Base-by-base conservation (phyloP, 2,797 vertebrate species). In the Alca torda region DNA sequence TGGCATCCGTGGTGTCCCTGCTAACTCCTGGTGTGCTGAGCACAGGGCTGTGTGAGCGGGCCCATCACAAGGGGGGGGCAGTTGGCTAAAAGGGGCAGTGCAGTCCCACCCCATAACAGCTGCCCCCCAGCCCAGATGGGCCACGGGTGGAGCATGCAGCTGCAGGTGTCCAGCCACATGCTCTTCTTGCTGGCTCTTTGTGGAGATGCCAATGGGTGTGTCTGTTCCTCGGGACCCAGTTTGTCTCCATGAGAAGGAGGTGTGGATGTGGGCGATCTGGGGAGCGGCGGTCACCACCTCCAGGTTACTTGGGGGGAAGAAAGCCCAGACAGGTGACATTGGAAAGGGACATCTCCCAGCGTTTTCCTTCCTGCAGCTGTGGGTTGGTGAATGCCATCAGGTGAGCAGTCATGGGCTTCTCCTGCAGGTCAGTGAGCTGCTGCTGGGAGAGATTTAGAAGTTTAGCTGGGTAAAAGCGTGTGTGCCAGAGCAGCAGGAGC, bases 1-100 rank as follows among this genome's bases (percentile, higher is more conserved):
- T 63, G 39, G 39, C 26, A 8, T 6, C 5, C 4, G 4, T 13
- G 21, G 61, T n/a, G 39, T 1, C 14, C n/a, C 19, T 0, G 0
- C 24, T 51, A 37, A 10, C 4, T 5, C 14, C 37, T 50, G 10
- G 17, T n/a, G 57, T 33, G 10, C 61, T 57, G 37, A 37, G 19
- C 48, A 41, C 1, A 35, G 33, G 13, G 39, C 23, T 56, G 18
- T 1, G 1, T 30, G 20, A 79, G 16, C 0, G 0, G 19, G 7
- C 6, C 26, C 30, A 28, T 48, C 45, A 30, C 24, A 33, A 26
- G 67, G 48, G 24, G 45, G 51, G 11, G 13, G 9, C 10, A 54
- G 33, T 1, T 30, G 41, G 37, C 41, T 68, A 50, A 48, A 73
- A 73, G 60, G 24, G 59, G 4, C 48, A 33, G 8, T 6, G 48